Conservation (phyloP, 1,140 invertebrate species). For the Procambarus clarkii region DNA sequence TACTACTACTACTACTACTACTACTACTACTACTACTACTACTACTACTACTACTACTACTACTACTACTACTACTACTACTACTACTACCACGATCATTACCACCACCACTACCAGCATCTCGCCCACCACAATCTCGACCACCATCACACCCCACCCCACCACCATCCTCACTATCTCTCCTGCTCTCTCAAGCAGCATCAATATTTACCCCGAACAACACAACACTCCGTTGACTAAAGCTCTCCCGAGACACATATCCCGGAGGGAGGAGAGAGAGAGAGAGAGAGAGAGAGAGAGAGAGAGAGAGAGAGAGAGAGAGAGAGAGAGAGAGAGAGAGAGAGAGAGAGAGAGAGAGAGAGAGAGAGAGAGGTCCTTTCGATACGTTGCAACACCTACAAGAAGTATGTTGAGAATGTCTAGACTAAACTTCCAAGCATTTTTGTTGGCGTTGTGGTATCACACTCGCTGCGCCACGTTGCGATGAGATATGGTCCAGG, state of each 20-base stretch:
- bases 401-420: neutral
- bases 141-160: neutral
- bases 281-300: too few relatives aligned
- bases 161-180: neutral
- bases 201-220: neutral
- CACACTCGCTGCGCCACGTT: too few relatives aligned
- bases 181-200: neutral
- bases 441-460: too few relatives aligned
- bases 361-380: neutral
- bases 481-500: too few relatives aligned
- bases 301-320: too few relatives aligned
- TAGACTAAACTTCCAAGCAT: too few relatives aligned
- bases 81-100: neutral
- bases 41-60: neutral
- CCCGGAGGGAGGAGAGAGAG: too few relatives aligned
- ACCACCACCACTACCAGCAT: slow-evolving; percentile 7
- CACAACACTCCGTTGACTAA: neutral
- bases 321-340: neutral
- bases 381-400: neutral
- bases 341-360: too few relatives aligned
- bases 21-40: neutral
- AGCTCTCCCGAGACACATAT: neutral
- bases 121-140: neutral
- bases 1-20: neutral
- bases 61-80: neutral